phyloP scores from a whole-genome alignment of 2,797 vertebrate species.

The Merluccius polli region DNA sequence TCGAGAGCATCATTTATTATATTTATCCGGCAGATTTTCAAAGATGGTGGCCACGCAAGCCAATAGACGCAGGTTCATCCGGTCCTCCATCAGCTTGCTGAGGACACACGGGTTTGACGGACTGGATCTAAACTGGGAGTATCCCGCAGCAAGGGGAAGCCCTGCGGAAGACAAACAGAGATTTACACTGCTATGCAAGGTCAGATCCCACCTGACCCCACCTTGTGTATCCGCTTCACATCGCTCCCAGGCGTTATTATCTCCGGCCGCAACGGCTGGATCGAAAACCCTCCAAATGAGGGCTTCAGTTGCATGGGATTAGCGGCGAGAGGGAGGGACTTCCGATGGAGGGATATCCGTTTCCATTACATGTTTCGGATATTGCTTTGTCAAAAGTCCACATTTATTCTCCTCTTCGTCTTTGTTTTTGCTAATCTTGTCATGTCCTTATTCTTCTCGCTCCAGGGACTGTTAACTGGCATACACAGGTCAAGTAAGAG shows the following conservation, averaged over 20 bases:
- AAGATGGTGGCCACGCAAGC: conserved; percentile 65
- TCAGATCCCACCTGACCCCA: conserved; percentile 30
- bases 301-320: too few relatives aligned
- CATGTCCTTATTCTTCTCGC: too few relatives aligned
- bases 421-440: background rate
- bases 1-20: background rate
- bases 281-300: background rate
- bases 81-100: conserved; percentile 71
- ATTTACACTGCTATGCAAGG: conserved; percentile 76
- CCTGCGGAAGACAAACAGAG: conserved; percentile 69
- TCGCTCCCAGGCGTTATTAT: too few relatives aligned
- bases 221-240: too few relatives aligned
- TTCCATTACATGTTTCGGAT: too few relatives aligned
- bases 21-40: conserved; percentile 67
- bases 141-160: conserved; percentile 77
- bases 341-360: too few relatives aligned
- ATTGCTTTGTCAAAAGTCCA: too few relatives aligned
- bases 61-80: conserved; percentile 73
- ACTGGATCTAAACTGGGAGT: conserved; percentile 82
- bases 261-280: background rate
- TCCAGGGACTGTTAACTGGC: too few relatives aligned
- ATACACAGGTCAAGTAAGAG: background rate
- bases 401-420: background rate
- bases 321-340: too few relatives aligned
- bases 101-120: conserved; percentile 76